Conservation (phyloP, 2,113 vertebrate species). For the Phodopus roborovskii region DNA sequence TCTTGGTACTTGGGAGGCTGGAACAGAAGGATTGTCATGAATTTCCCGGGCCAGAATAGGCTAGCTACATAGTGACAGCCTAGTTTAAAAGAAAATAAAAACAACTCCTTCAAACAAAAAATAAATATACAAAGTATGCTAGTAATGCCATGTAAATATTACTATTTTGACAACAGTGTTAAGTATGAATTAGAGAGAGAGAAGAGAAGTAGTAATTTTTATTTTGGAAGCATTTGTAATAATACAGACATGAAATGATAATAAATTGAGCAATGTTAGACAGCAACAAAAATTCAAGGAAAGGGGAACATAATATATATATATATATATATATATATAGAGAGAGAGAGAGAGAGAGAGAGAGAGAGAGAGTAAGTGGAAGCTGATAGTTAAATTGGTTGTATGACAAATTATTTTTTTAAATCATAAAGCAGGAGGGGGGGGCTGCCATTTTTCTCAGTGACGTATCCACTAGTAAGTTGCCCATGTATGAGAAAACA, state of each 20-base stretch:
- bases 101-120: not conserved
- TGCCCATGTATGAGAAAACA: not conserved
- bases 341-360: too few relatives aligned
- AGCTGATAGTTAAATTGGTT: not conserved
- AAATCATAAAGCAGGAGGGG: not conserved
- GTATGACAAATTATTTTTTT: not conserved
- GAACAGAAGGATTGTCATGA: not conserved
- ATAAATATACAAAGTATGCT: not conserved
- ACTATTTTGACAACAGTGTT: slow-evolving; percentile 33
- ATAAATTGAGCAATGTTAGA: not conserved
- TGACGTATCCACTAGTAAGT: not conserved
- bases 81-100: not conserved
- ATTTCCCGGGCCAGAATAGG: not conserved
- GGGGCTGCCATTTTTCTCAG: not conserved
- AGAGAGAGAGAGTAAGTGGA: not conserved
- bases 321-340: too few relatives aligned
- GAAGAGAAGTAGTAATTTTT: not conserved
- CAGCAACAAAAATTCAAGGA: not conserved
- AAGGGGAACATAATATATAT: not conserved
- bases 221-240: not conserved
- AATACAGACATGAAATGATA: not conserved
- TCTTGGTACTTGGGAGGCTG: not conserved
- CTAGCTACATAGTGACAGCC: not conserved
- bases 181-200: not conserved
- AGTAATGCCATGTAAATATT: not conserved